Conservation (phyloP, 1,140 invertebrate species). For the Sitobion miscanthi region DNA sequence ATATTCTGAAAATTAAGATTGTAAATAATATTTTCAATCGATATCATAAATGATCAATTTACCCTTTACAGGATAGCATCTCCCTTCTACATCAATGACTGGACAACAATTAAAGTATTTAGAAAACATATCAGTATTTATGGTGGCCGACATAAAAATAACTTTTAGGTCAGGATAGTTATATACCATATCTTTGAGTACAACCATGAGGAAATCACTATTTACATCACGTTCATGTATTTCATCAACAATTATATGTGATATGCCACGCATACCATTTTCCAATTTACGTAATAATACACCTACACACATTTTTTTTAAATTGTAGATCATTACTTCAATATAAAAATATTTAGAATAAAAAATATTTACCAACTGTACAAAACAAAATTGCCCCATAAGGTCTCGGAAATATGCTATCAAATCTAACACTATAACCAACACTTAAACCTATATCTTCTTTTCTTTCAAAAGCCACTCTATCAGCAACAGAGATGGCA, state of each 20-base stretch:
- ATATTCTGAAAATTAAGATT: slow-evolving; percentile 69
- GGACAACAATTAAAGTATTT: slow-evolving; percentile 91
- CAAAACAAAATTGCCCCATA: slow-evolving; percentile 95
- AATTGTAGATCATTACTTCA: neutral
- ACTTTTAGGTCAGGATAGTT: slow-evolving; percentile 87
- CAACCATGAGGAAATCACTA: slow-evolving; percentile 94
- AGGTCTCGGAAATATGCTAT: slow-evolving; percentile 84
- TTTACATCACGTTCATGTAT: slow-evolving; percentile 97
- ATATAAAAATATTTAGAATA: neutral
- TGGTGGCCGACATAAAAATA: slow-evolving; percentile 97
- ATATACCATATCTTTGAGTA: slow-evolving; percentile 90
- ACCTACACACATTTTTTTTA: slow-evolving; percentile 63
- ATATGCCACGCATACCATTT: slow-evolving; percentile 82
- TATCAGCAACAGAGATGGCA: slow-evolving; percentile 90
- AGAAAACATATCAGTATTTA: slow-evolving; percentile 89
- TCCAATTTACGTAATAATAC: slow-evolving; percentile 92
- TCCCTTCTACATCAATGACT: slow-evolving; percentile 77
- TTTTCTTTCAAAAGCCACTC: slow-evolving; percentile 85
- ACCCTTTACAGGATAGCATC: slow-evolving; percentile 78
- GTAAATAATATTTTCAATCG: neutral
- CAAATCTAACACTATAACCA: slow-evolving; percentile 93
- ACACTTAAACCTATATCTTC: slow-evolving; percentile 83
- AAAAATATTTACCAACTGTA: slow-evolving; percentile 74
- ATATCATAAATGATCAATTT: slow-evolving; percentile 9
- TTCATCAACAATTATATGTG: slow-evolving; percentile 94